Percentiles rank a stretch among this genome's conserved stretches.
These are phyloP conservation scores for Fregata magnificens DNA, from an alignment of 2,113 vertebrate genomes.

Conservation along the genomic window DNA sequence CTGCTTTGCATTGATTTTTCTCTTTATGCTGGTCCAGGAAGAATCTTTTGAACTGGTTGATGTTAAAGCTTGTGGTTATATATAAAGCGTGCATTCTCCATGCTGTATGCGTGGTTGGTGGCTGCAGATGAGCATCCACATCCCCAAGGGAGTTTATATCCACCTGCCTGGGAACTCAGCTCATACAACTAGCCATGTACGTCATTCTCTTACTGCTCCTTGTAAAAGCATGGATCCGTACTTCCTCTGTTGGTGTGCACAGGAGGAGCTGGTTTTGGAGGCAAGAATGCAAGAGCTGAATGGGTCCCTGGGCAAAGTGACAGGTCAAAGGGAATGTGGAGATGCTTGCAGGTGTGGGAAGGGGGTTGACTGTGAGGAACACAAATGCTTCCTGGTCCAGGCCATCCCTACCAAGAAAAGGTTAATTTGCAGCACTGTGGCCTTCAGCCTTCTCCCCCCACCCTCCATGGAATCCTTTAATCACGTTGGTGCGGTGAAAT, in stretches of 20 bases:
- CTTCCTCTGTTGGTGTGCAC: neutral
- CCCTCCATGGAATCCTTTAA: constrained; percentile 81
- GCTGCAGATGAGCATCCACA: neutral
- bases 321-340: neutral
- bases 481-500: constrained; percentile 85
- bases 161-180: neutral
- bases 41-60: neutral
- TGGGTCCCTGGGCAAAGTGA: neutral
- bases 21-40: neutral
- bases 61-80: neutral
- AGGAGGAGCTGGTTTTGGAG: neutral
- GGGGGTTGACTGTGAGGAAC: neutral
- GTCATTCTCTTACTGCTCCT: neutral
- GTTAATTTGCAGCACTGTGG: constrained; percentile 70
- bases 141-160: neutral
- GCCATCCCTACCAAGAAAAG: constrained; percentile 61
- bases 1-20: neutral
- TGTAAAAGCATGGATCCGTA: neutral
- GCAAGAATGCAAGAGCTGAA: neutral
- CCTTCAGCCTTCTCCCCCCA: constrained; percentile 64
- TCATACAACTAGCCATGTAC: neutral
- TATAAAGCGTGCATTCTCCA: neutral
- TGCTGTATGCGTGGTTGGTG: neutral
- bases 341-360: neutral
- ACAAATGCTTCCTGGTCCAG: neutral